Evolutionary conservation across 2,113 vertebrate species (phyloP), one percentile per base, ranked within the genome.

Genomic region (Cottus gobio): DNA sequence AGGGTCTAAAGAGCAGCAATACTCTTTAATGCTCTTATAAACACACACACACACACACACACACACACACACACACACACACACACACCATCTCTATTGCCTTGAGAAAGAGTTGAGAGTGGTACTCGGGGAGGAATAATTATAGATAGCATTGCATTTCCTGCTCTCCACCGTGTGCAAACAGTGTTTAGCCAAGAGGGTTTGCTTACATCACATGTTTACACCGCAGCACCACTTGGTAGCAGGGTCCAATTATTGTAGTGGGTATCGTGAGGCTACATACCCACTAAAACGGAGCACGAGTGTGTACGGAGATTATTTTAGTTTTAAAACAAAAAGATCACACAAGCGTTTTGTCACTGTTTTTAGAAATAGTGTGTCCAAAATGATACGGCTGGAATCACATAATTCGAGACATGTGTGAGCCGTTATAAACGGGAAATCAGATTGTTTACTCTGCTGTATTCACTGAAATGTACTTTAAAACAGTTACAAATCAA

Each of bases 91-190:
- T n/a, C 71, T 26, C 42, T 18, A 4, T 24, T 31, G 79, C 86
- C 80, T 69, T 39, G 76, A 90, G 86, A 83, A 79, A 80, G 73
- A 83, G 69, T 82, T 58, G 83, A 88, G 85, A 87, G 79, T n/a
- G 42, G 65, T 56, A 77, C 76, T 88, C 76, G 9, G 77, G 69
- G 71, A 86, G 78, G 79, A 87, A 87, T 93, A 85, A 90, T 93
- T 93, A 91, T 90, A 91, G 83, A 83, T 69, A 80, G 77, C 83
- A 71, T 86, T 91, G 79, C 78, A 76, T 91, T 90, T 90, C 85
- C 83, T 85, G 71, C 79, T 83, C 74, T 83, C 56, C 61, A 28
- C 73, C 15, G 31, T 73, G 75, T 85, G 56, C 83, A 90, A 90
- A 83, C 64, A 80, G 67, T 83, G 63, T 90, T 89, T 82, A 83